These are phyloP conservation scores for Strigamia transsilvanica DNA, from an alignment of 2,888 invertebrate genomes.

Conservation along the genomic window DNA sequence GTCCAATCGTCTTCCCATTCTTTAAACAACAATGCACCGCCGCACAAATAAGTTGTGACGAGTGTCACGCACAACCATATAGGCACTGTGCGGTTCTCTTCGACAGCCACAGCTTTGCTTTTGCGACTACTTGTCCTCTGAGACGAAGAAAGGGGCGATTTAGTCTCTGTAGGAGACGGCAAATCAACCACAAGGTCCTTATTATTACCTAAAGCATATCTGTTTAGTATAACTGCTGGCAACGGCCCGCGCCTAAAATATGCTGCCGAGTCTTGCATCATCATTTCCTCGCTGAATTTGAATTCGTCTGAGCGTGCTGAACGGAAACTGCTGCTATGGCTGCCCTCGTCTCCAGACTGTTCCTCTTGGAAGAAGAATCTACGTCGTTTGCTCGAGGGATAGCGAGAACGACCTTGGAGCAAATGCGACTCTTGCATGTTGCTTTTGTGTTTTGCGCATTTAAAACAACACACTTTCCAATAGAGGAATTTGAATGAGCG, in stretches of 20 bases:
- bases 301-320: slow-evolving; percentile 21
- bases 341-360: not conserved
- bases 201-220: slow-evolving; percentile 71
- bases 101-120: slow-evolving; percentile 62
- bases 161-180: slow-evolving; percentile 51
- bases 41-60: slow-evolving; percentile 87
- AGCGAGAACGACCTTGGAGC: not conserved
- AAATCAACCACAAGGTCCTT: slow-evolving; percentile 60
- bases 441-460: slow-evolving; percentile 77
- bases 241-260: slow-evolving; percentile 17
- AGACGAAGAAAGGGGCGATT: not conserved
- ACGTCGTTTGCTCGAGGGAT: not conserved
- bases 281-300: not conserved
- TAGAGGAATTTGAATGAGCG: slow-evolving; percentile 92
- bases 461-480: slow-evolving; percentile 86
- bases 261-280: slow-evolving; percentile 30
- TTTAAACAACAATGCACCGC: slow-evolving; percentile 85
- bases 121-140: not conserved
- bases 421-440: not conserved
- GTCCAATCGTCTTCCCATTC: slow-evolving; percentile 83
- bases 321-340: slow-evolving; percentile 50
- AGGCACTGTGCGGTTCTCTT: slow-evolving; percentile 59
- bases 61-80: slow-evolving; percentile 84
- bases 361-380: not conserved
- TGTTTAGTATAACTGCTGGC: slow-evolving; percentile 72